Evolutionary conservation across 2,888 invertebrate species (phyloP).

Genomic region (Tanypteryx hageni): DNA sequence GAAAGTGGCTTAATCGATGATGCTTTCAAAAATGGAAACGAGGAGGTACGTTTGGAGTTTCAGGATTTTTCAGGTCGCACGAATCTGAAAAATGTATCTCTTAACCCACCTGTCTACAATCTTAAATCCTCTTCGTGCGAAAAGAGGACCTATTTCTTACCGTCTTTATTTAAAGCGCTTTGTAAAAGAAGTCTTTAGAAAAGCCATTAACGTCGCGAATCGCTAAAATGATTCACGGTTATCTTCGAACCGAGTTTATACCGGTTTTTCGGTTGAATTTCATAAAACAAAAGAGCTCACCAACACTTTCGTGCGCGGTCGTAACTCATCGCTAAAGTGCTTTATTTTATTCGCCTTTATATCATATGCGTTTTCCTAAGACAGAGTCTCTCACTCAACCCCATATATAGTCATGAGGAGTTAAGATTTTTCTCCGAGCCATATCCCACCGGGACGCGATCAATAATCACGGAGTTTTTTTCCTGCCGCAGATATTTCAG

Average conservation of each 20-base stretch:
- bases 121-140: not conserved
- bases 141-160: not conserved
- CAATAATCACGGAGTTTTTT: no score
- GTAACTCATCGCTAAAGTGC: constrained; percentile 49
- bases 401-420: no score
- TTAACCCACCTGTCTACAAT: not conserved
- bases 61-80: not conserved
- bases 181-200: constrained; percentile 11
- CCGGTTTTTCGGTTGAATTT: constrained; percentile 24
- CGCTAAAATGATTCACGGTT: constrained; percentile 53
- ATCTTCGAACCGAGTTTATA: constrained; percentile 4
- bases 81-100: not conserved
- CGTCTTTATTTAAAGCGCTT: constrained; percentile 44
- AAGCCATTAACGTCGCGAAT: constrained; percentile 30
- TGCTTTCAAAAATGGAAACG: no score
- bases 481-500: no score
- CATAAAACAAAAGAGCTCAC: not conserved
- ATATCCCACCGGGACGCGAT: no score
- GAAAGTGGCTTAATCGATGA: no score
- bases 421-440: no score
- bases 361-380: not conserved
- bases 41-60: not conserved
- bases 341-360: not conserved
- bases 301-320: not conserved
- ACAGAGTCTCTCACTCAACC: no score